These are phyloP conservation scores for Characodon lateralis DNA, from an alignment of 2,797 vertebrate species.

Conservation along the genomic window DNA sequence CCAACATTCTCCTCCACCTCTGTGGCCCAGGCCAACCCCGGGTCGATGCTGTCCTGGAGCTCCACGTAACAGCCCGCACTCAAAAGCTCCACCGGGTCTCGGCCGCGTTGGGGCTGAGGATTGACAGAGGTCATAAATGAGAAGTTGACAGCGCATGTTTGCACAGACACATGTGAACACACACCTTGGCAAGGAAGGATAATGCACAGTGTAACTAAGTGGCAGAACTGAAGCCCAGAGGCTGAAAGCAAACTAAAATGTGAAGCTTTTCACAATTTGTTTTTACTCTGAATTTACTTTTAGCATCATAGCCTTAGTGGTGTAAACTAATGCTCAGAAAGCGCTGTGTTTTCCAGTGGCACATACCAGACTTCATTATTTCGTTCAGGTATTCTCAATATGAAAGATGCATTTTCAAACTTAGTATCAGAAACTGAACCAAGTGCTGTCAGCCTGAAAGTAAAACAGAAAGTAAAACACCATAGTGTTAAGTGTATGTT, in stretches of 20 bases:
- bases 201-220: slow-evolving; percentile 55
- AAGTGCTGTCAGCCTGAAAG: neutral
- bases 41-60: slow-evolving; percentile 85
- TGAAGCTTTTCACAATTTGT: slow-evolving; percentile 57
- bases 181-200: slow-evolving; percentile 44
- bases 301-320: slow-evolving; percentile 23
- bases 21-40: slow-evolving; percentile 87
- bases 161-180: slow-evolving; percentile 32
- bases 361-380: slow-evolving; percentile 8
- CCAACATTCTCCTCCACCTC: slow-evolving; percentile 91
- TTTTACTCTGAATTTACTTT: slow-evolving; percentile 34
- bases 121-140: slow-evolving; percentile 11
- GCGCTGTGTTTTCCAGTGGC: neutral
- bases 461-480: neutral
- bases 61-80: slow-evolving; percentile 89
- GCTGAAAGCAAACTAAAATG: slow-evolving; percentile 46
- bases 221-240: slow-evolving; percentile 42
- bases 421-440: neutral
- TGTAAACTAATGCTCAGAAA: slow-evolving; percentile 40
- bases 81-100: slow-evolving; percentile 92
- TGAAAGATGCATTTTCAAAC: neutral
- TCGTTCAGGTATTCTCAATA: neutral
- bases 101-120: slow-evolving; percentile 88
- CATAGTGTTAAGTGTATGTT: neutral
- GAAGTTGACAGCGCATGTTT: slow-evolving; percentile 15